phyloP scores from a whole-genome alignment of 92 coral and sea anemone genomes.

The Palythoa caribaeorum region DNA sequence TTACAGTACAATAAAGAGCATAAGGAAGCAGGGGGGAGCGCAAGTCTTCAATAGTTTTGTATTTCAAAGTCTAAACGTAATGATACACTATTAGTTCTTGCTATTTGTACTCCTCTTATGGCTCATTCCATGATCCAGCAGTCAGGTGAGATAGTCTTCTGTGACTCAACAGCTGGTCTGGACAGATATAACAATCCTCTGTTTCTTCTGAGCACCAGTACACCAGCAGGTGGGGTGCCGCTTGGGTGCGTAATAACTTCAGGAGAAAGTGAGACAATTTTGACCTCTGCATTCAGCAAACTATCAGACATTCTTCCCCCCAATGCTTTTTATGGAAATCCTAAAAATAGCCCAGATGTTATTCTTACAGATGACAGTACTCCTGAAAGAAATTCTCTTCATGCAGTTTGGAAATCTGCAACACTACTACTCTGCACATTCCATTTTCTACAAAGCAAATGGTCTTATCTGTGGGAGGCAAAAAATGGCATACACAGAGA shows the following conservation, averaged over 20 bases:
- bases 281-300: slow-evolving; percentile 27
- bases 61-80: background rate
- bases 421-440: slow-evolving; percentile 18
- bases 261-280: background rate
- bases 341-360: background rate
- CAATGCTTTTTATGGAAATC: slow-evolving; percentile 38
- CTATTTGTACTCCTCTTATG: slow-evolving; percentile 37
- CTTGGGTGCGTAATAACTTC: slow-evolving; percentile 26
- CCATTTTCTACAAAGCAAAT: slow-evolving; percentile 45
- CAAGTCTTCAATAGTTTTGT: slow-evolving; percentile 18
- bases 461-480: slow-evolving; percentile 41
- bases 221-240: slow-evolving; percentile 16
- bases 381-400: slow-evolving; percentile 7
- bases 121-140: slow-evolving; percentile 44
- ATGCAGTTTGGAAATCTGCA: background rate
- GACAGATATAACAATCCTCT: slow-evolving; percentile 21
- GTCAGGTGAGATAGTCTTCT: slow-evolving; percentile 35
- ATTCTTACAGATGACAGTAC: slow-evolving; percentile 21
- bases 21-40: slow-evolving; percentile 47
- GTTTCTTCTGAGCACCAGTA: background rate
- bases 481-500: slow-evolving; percentile 25
- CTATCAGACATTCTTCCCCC: slow-evolving; percentile 41
- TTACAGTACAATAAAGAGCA: slow-evolving; percentile 21
- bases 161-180: slow-evolving; percentile 38
- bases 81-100: slow-evolving; percentile 25